Base-by-base conservation (phyloP, 2,888 invertebrate species). In the Encarsia formosa region DNA sequence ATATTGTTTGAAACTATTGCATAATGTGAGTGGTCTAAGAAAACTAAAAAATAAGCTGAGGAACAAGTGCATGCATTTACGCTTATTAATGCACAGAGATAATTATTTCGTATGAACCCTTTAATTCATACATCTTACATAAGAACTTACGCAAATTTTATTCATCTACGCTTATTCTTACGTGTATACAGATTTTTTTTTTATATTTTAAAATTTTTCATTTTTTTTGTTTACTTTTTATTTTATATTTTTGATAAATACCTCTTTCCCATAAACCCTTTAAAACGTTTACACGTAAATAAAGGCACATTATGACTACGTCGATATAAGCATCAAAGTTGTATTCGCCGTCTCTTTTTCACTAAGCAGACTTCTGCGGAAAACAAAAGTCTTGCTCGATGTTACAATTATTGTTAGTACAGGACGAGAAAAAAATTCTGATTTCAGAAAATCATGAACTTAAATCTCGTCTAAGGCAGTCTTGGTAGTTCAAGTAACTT, bases 21-120 rank as follows among this genome's bases (percentile, higher is more conserved):
- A 41, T 29, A 44, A 37, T 29, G 35, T 39, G 35, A n/a, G 26
- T 18, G 42, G 39, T 3, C 2, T 16, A 42, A 44, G 18, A 43
- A 31, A 29, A 26, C n/a, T 41, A 48, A 19, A 18, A 48, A 51
- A 54, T 47, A 48, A 47, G 47, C 50, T 50, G 31, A 54, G 44
- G 47, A 54, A 54, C 47, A 38, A 39, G 22, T 42, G 31, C 46
- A 41, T 29, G 35, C 20, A 18, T 23, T 5, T 18, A 15, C 22
- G 19, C 19, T 11, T 6, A 15, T 23, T 24, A 23, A 23, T 4
- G 23, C 24, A 35, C 13, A 44, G 5, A 31, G 23, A 16, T 13
- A 31, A 43, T n/a, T 47, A 11, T 31, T n/a, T n/a, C 37, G 37
- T 13, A 22, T 8, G 16, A 16, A 40, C 15, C 15, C 8, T 16